These are phyloP conservation scores for Camelus dromedarius DNA, from an alignment of 2,113 vertebrate species.

Conservation along the genomic window DNA sequence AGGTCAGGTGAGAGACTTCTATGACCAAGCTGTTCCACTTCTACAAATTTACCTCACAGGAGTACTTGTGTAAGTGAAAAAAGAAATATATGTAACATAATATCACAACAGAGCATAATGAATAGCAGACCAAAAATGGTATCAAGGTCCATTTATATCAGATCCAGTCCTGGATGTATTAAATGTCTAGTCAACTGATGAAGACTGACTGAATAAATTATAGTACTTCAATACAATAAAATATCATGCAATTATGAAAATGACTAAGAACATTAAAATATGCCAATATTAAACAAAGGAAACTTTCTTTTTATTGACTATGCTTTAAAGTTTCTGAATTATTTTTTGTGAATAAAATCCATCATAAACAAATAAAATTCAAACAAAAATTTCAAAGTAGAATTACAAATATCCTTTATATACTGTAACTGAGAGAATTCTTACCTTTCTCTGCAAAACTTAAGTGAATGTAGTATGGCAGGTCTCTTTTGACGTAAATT, in stretches of 20 bases:
- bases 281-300: background rate
- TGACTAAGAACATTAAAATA: constrained; percentile 8
- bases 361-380: constrained; percentile 1
- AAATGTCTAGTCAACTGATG: background rate
- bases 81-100: background rate
- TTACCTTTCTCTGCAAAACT: constrained; percentile 99
- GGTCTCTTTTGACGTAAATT: constrained; percentile 99
- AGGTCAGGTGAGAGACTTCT: background rate
- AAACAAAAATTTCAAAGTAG: background rate
- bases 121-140: background rate
- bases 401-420: constrained; percentile 17
- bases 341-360: background rate
- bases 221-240: background rate
- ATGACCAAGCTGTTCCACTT: background rate
- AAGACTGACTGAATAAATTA: background rate
- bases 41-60: background rate
- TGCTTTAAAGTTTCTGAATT: background rate
- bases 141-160: background rate
- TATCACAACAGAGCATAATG: background rate
- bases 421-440: constrained; percentile 40
- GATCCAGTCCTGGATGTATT: background rate
- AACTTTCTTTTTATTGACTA: background rate
- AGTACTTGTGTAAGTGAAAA: background rate
- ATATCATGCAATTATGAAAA: background rate
- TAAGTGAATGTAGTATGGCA: constrained; percentile 98